Evolutionary conservation across 2,888 invertebrate species (phyloP).

Genomic region (Cheilosia grossa): DNA sequence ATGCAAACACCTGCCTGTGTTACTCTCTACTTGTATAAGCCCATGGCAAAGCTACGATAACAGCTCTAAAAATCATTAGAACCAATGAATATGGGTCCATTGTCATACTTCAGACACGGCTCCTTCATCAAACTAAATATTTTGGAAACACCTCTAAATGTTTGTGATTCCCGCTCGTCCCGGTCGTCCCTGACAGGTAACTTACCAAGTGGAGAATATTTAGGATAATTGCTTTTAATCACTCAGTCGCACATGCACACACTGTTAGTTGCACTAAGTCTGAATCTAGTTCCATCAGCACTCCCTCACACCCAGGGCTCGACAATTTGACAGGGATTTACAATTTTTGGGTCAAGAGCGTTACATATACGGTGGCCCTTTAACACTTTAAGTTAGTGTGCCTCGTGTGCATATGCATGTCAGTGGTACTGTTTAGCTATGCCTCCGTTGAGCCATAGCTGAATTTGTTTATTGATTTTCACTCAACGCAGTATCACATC

Average conservation of each 20-base stretch:
- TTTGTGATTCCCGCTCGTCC: not conserved
- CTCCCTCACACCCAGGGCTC: not conserved
- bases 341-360: conserved; percentile 32
- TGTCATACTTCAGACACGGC: conserved; percentile 7
- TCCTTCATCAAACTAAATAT: conserved; percentile 21
- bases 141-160: conserved; percentile 39
- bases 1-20: conserved; percentile 4
- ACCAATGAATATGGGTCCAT: not conserved
- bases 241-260: conserved; percentile 8
- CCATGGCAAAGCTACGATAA: conserved; percentile 23
- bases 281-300: not conserved
- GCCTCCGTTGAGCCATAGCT: conserved; percentile 22
- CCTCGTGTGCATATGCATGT: not conserved
- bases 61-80: conserved; percentile 26
- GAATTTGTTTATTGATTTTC: conserved; percentile 39
- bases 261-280: not conserved
- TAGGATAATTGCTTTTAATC: conserved; percentile 55
- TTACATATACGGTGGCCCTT: no score
- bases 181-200: not conserved
- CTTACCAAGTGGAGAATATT: conserved; percentile 17
- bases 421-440: not conserved
- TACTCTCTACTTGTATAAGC: not conserved
- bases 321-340: conserved; percentile 34
- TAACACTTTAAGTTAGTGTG: no score
- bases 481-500: not conserved